These are phyloP conservation scores for Gymnothorax javanicus DNA, from an alignment of 2,797 vertebrate species.

Conservation along the genomic window DNA sequence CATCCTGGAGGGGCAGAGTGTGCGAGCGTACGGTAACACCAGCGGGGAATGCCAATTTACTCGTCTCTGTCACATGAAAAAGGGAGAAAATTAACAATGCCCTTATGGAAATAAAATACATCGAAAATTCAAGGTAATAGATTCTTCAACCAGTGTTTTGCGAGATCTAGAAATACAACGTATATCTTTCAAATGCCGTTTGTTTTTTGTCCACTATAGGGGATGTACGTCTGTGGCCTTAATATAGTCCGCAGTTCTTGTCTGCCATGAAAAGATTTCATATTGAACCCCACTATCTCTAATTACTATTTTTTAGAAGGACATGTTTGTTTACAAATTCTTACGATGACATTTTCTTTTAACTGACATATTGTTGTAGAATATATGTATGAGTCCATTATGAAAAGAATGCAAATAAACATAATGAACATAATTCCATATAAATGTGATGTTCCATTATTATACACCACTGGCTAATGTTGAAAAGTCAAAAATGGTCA, in stretches of 20 bases:
- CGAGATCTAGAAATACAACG: background rate
- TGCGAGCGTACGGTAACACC: background rate
- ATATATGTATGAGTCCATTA: too few relatives aligned
- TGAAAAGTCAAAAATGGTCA: too few relatives aligned
- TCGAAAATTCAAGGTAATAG: background rate
- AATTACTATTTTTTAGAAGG: too few relatives aligned
- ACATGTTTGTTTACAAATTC: too few relatives aligned
- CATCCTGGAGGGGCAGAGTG: constrained; percentile 15
- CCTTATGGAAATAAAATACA: background rate
- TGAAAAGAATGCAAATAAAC: too few relatives aligned
- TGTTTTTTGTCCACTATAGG: background rate
- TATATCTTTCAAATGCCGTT: background rate
- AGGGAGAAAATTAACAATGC: background rate
- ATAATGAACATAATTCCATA: too few relatives aligned
- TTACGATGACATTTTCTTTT: too few relatives aligned
- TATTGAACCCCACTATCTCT: too few relatives aligned
- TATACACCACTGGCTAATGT: too few relatives aligned
- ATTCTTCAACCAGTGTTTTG: background rate
- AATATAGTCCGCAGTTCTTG: background rate
- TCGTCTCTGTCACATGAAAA: background rate
- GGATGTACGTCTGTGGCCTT: background rate
- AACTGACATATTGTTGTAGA: too few relatives aligned
- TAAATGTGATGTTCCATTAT: too few relatives aligned
- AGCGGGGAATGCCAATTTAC: background rate
- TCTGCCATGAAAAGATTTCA: background rate